These are phyloP conservation scores for Cerceris ruficornis DNA, from an alignment of 2,888 invertebrate genomes.

Conservation along the genomic window DNA sequence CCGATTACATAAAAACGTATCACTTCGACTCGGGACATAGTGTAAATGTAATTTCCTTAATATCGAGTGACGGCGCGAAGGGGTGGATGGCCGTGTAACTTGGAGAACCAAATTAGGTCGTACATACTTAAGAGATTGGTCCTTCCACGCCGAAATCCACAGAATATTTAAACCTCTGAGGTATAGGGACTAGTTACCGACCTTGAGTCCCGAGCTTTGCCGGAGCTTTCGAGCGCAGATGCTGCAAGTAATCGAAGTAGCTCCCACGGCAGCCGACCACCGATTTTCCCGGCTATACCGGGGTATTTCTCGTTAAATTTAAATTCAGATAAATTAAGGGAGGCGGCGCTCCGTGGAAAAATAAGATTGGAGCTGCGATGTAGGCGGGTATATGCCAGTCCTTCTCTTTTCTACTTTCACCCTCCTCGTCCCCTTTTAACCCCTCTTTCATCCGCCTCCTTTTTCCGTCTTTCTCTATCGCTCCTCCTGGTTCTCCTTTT, in stretches of 20 bases:
- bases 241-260: constrained; percentile 48
- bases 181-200: constrained; percentile 35
- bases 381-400: constrained; percentile 42
- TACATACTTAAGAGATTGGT: constrained; percentile 47
- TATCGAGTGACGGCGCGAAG: not conserved
- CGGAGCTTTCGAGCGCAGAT: constrained; percentile 50
- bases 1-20: too few species aligned
- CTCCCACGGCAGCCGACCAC: constrained; percentile 31
- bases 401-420: constrained; percentile 1
- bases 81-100: not conserved
- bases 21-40: not conserved
- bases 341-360: constrained; percentile 48
- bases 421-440: not conserved
- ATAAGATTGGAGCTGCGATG: constrained; percentile 47
- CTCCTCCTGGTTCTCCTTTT: constrained; percentile 7
- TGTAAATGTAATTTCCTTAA: not conserved
- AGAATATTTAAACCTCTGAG: constrained; percentile 42
- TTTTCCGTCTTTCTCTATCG: constrained; percentile 5
- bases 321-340: constrained; percentile 73
- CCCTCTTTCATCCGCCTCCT: constrained; percentile 1
- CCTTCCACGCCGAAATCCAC: constrained; percentile 33
- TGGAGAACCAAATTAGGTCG: constrained; percentile 29
- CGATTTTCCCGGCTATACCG: constrained; percentile 44
- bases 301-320: constrained; percentile 71
- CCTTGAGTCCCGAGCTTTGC: constrained; percentile 43